phyloP scores from a whole-genome alignment of 2,888 invertebrate species.

The Yponomeuta malinellus region DNA sequence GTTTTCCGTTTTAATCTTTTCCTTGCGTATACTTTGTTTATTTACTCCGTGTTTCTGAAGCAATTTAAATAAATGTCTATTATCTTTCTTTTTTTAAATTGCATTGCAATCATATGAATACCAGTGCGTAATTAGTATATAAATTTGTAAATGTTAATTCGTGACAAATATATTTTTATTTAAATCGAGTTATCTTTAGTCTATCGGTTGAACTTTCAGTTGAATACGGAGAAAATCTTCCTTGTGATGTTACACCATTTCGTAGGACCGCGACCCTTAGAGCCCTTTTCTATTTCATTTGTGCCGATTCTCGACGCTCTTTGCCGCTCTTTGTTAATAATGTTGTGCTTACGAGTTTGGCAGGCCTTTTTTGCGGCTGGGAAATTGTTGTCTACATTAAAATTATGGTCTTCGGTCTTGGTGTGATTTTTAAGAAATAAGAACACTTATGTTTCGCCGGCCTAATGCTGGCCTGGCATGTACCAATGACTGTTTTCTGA shows the following conservation, averaged over 20 bases:
- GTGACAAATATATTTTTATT: background rate
- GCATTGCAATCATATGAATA: too few species aligned
- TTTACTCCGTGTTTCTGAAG: too few species aligned
- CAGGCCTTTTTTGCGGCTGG: background rate
- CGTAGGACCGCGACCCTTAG: conserved; percentile 25
- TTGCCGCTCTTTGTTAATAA: background rate
- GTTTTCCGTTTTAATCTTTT: too few species aligned
- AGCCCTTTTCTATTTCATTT: conserved; percentile 24
- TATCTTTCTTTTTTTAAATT: too few species aligned
- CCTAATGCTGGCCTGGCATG: too few species aligned
- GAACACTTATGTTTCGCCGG: too few species aligned
- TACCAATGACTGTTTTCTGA: too few species aligned
- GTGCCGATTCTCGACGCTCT: conserved; percentile 20
- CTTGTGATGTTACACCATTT: conserved; percentile 33
- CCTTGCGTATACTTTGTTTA: too few species aligned
- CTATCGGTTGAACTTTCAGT: background rate
- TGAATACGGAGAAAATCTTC: background rate
- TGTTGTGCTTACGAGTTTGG: background rate
- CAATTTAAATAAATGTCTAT: too few species aligned
- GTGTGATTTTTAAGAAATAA: background rate
- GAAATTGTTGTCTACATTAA: background rate
- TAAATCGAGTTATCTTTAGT: background rate
- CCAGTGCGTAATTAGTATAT: too few species aligned
- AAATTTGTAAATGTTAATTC: too few species aligned
- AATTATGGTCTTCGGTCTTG: background rate